Conservation (phyloP, 2,888 invertebrate genomes). For the Peribatodes rhomboidaria region DNA sequence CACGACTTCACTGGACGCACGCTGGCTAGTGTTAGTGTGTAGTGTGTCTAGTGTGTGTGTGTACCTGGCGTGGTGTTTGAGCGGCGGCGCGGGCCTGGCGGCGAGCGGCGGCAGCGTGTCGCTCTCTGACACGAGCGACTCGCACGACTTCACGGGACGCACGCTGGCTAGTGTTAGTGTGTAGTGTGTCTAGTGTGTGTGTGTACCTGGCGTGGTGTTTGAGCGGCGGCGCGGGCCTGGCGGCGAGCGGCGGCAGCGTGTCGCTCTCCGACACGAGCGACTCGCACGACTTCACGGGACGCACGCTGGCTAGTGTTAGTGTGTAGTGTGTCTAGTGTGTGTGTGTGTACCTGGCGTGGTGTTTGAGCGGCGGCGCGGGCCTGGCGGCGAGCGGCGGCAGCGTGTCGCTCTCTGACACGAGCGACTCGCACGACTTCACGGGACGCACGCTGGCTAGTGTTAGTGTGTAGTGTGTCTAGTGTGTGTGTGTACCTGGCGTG, state of each 20-base stretch:
- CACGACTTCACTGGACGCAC: too few relatives aligned
- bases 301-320: too few relatives aligned
- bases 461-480: too few relatives aligned
- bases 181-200: too few relatives aligned
- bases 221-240: conserved; percentile 55
- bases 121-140: conserved; percentile 91
- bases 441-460: conserved; percentile 66
- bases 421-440: conserved; percentile 88
- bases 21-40: too few relatives aligned
- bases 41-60: too few relatives aligned
- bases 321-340: too few relatives aligned
- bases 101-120: conserved; percentile 91
- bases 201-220: conserved; percentile 78
- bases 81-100: conserved; percentile 53
- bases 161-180: too few relatives aligned
- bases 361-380: conserved; percentile 62
- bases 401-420: conserved; percentile 92
- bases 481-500: conserved; percentile 71
- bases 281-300: conserved; percentile 86
- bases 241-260: conserved; percentile 90
- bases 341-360: conserved; percentile 74
- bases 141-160: conserved; percentile 80
- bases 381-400: conserved; percentile 88
- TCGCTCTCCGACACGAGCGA: conserved; percentile 92
- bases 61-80: conserved; percentile 79